Evolutionary conservation across 92 coral and sea anemone species (phyloP).

Genomic region (Epizoanthus scotinus): DNA sequence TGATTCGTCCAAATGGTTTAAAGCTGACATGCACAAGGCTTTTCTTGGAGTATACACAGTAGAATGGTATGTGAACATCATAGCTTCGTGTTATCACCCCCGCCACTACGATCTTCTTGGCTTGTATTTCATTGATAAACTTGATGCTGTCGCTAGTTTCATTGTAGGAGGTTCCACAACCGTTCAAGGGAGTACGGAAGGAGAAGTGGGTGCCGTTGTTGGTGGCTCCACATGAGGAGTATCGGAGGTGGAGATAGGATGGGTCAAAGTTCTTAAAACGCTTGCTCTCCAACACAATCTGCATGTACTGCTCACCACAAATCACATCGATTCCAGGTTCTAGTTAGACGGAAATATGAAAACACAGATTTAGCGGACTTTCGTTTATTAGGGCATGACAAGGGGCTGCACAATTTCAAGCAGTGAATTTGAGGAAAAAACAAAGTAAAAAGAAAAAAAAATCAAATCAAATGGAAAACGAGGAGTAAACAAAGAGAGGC

Average conservation of each 20-base stretch:
- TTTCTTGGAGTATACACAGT: constrained; percentile 46
- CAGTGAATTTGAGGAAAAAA: too few species aligned
- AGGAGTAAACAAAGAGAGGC: not conserved
- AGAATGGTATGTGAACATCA: constrained; percentile 40
- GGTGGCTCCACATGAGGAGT: constrained; percentile 33
- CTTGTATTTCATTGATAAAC: constrained; percentile 48
- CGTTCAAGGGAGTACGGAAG: constrained; percentile 47
- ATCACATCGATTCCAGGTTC: constrained; percentile 45
- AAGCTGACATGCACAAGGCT: constrained; percentile 45
- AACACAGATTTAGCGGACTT: not conserved
- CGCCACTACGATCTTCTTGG: not conserved
- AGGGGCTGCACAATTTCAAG: too few species aligned
- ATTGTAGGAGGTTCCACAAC: constrained; percentile 52
- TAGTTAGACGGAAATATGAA: not conserved
- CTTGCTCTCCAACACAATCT: constrained; percentile 33
- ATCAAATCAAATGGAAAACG: too few species aligned
- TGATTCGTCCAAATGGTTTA: constrained; percentile 25
- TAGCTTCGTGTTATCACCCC: constrained; percentile 36
- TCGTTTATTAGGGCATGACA: too few species aligned
- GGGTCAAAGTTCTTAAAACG: constrained; percentile 46
- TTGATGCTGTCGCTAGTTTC: constrained; percentile 33
- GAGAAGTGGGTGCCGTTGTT: constrained; percentile 32
- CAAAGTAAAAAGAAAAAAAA: too few species aligned
- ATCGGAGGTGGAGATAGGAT: constrained; percentile 31
- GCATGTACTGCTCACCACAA: constrained; percentile 51